Evolutionary conservation across 2,888 invertebrate species (phyloP), one percentile per base, ranked within the genome.

Genomic region (Aleiodes leptofemur): DNA sequence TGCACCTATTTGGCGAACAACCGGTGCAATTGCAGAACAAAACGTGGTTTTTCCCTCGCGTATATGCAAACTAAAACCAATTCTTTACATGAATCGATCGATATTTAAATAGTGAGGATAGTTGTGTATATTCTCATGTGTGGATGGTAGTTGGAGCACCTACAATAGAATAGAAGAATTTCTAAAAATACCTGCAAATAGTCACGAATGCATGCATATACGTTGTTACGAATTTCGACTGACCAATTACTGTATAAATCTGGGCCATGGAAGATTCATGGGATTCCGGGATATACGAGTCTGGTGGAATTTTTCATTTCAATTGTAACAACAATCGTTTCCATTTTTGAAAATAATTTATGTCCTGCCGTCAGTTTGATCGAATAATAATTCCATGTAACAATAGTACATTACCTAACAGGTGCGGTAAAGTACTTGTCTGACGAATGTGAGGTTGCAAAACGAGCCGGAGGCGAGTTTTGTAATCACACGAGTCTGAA

Each of bases 151-250:
- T 38, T 57, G 57, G 29, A 57, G 13, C 23, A 31, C 31, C 13
- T 57, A 57, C 57, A 57, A 57, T 57, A n/a, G 57, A 4, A 57
- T 57, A 57, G 31, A 57, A 57, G 57, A 31, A 57, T 29, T 29
- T 0, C 34, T 0, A 43, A 43, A 43, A 43, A 43, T 6, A 34
- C 34, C 34, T 8, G 3, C 3, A 43, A 43, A 43, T 43, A 8
- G 43, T 11, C 43, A 43, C 43, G 43, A 43, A 43, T 43, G 43
- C 6, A 43, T 11, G 31, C 29, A 13, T 11, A 29, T 23, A 57
- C 57, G 29, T 29, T 57, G 29, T 57, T 57, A 11, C 57, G 29
- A 57, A 57, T 57, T 57, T 57, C 57, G 29, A 57, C 16, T 13
- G 29, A 51, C 51, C 57, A 57, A 57, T 57, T 31, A 29, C 29